Percentiles rank a stretch among this genome's conserved stretches.
Conservation (phyloP, 2,113 vertebrate species). For the Alosa alosa region DNA sequence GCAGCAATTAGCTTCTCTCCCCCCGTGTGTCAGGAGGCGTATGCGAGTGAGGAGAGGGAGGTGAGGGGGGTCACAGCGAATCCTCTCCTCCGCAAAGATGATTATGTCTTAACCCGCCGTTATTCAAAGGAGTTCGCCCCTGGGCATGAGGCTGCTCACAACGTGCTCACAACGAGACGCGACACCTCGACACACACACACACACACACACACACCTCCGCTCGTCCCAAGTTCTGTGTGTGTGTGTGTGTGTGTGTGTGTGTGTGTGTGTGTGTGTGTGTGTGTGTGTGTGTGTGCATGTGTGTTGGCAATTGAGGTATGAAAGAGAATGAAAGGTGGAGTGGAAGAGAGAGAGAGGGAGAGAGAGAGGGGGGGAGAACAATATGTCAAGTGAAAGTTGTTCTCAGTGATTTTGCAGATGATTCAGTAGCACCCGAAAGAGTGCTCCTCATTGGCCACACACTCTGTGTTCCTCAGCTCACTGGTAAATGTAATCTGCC, state of each 20-base stretch:
- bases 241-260: slow-evolving; percentile 14
- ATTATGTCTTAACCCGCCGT: slow-evolving; percentile 74
- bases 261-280: background rate
- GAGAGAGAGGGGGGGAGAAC: background rate
- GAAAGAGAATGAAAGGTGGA: background rate
- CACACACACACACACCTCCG: background rate
- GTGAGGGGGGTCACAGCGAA: slow-evolving; percentile 73
- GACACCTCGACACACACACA: slow-evolving; percentile 45
- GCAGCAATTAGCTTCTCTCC: slow-evolving; percentile 54
- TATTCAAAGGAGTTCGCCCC: slow-evolving; percentile 67
- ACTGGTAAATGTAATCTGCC: background rate
- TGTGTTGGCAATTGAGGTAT: background rate
- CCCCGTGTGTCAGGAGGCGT: slow-evolving; percentile 44
- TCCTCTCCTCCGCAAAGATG: slow-evolving; percentile 69
- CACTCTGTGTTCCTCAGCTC: background rate
- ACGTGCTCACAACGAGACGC: slow-evolving; percentile 49
- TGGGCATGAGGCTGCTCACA: slow-evolving; percentile 63
- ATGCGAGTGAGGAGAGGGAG: slow-evolving; percentile 59
- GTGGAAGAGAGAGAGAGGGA: background rate
- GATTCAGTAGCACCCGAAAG: background rate
- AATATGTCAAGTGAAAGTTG: slow-evolving; percentile 7
- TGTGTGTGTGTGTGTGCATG: background rate
- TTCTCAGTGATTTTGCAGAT: background rate
- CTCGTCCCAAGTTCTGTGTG: background rate
- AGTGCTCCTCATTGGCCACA: background rate